A percentile compares a stretch with the other conserved stretches of the same genome.
phyloP scores from a whole-genome alignment of 2,888 invertebrate genomes.

The Exocentrus adspersus region DNA sequence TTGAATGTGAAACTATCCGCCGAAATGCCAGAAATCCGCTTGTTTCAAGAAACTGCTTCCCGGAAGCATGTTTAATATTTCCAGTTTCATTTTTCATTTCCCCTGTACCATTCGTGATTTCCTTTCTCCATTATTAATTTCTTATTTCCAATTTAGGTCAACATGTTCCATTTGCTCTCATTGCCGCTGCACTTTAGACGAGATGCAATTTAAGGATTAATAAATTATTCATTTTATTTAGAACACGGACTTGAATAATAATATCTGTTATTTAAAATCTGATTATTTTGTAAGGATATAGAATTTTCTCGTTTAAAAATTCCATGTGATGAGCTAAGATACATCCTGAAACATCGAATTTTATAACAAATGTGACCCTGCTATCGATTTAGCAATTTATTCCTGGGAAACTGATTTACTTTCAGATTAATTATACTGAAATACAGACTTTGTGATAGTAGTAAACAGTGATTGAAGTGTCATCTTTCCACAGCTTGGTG shows the following conservation, averaged over 20 bases:
- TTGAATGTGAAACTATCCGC: background rate
- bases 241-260: background rate
- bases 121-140: background rate
- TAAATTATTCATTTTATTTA: background rate
- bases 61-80: background rate
- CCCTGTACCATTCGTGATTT: background rate
- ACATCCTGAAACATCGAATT: background rate
- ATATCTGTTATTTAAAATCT: background rate
- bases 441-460: slow-evolving; percentile 15
- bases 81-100: background rate
- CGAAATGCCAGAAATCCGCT: background rate
- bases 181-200: background rate
- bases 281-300: too few species aligned
- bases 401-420: slow-evolving; percentile 8
- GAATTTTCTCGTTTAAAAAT: too few species aligned
- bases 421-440: slow-evolving; percentile 19
- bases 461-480: slow-evolving; percentile 25
- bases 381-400: slow-evolving; percentile 23
- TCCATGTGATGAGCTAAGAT: too few species aligned
- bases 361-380: background rate
- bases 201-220: background rate
- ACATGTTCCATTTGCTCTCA: background rate
- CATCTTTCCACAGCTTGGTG: slow-evolving; percentile 14
- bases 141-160: background rate
- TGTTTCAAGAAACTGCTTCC: background rate